Base-by-base conservation (phyloP, 2,113 vertebrate genomes). In the Pangasianodon gigas region DNA sequence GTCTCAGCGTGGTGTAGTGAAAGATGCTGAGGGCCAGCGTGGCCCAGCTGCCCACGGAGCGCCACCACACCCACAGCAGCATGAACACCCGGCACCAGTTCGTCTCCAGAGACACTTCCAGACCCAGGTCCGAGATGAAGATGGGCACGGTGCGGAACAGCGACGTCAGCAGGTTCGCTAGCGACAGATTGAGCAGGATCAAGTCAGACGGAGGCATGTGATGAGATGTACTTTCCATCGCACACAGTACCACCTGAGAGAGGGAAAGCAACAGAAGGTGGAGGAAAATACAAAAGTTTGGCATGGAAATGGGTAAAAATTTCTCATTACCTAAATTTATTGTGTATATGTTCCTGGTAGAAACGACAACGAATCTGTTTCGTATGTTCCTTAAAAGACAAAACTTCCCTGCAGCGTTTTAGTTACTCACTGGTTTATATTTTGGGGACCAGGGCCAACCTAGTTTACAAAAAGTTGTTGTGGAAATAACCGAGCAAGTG, bases 61-160 rank as follows among this genome's bases (percentile, higher is more conserved):
- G 93, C 95, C 96, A 96, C 96, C 96, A 96, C 84, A 97, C 95
- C 96, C 96, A 97, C 87, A 96, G 92, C 62, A 96, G 92, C 96
- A 97, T 97, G 92, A 97, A 96, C 87, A 96, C 29, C 24, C 95
- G 48, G 82, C 96, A 97, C 95, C 96, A 96, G 52, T 89, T 90
- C 0, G 93, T 85, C 18, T 95, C 93, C 89, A 97, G 92, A 3
- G 91, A 94, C 80, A 96, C 91, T 14, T 95, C 87, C 92, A 96
- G 71, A 44, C 96, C 96, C 89, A 96, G 92, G 89, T 96, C 96
- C 0, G 96, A 96, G 82, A 95, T 91, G 65, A 97, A 96, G 87
- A 97, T 96, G 62, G 96, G 96, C 71, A 96, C 94, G 0, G 96
- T 97, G 81, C 96, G 95, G 86, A 96, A 96, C 11, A 97, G 86